Evolutionary conservation across 2,797 vertebrate species (phyloP).

Genomic region (Sebastes steindachneri): DNA sequence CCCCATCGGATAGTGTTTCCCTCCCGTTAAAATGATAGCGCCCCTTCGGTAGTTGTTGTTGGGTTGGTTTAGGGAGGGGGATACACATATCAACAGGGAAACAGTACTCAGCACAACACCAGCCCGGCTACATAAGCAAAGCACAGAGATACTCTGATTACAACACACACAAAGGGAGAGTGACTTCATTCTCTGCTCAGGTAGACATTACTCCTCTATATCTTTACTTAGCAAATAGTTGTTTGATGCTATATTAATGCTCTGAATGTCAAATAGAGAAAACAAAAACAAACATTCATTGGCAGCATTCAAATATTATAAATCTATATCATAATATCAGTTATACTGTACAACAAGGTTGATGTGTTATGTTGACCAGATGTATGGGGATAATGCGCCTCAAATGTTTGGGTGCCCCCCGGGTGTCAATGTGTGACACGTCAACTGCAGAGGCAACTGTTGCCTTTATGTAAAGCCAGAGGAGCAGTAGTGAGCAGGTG

Average conservation of each 20-base stretch:
- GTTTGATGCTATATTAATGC: not conserved
- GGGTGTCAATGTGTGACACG: conserved; percentile 15
- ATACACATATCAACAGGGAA: no score
- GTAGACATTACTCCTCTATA: not conserved
- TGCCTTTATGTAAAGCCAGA: conserved; percentile 50
- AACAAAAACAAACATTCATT: not conserved
- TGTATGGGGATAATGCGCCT: not conserved
- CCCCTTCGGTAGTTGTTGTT: no score
- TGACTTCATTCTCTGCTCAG: no score
- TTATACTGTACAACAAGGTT: not conserved
- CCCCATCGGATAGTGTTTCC: no score
- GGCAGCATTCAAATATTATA: not conserved
- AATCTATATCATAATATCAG: not conserved
- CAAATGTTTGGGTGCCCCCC: not conserved
- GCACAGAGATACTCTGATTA: no score
- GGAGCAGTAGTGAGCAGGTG: conserved; percentile 69
- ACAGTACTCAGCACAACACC: no score
- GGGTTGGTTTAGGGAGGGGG: no score
- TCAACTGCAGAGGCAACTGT: conserved; percentile 66
- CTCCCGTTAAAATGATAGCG: no score
- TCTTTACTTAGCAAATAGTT: not conserved
- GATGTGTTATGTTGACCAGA: not conserved
- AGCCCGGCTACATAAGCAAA: no score
- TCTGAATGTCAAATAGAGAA: not conserved
- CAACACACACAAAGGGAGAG: no score